phyloP scores from a whole-genome alignment of 2,888 invertebrate genomes.

The Eurytoma adleriae region DNA sequence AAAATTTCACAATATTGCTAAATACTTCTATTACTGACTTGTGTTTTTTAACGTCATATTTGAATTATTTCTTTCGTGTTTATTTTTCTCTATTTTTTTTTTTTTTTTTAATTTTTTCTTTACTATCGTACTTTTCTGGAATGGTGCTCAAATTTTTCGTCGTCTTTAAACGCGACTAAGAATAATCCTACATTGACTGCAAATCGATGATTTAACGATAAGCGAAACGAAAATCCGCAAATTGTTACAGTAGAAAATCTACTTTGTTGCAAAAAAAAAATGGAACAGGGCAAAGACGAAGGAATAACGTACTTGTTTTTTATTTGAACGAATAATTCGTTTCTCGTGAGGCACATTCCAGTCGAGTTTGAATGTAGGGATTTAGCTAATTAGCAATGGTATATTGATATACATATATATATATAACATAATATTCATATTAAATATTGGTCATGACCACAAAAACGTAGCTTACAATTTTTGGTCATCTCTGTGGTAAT shows the following conservation, averaged over 20 bases:
- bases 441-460: constrained; percentile 68
- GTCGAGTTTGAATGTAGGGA: constrained; percentile 71
- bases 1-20: constrained; percentile 56
- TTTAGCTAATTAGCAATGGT: constrained; percentile 71
- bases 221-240: constrained; percentile 24
- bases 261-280: constrained; percentile 22
- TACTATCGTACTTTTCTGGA: constrained; percentile 67
- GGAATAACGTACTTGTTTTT: constrained; percentile 39
- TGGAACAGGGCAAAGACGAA: constrained; percentile 31
- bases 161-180: constrained; percentile 38
- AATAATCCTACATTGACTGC: constrained; percentile 42
- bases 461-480: constrained; percentile 66
- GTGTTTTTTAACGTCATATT: constrained; percentile 62
- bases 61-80: constrained; percentile 55
- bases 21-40: constrained; percentile 58
- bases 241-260: constrained; percentile 36
- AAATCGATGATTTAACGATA: constrained; percentile 32
- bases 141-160: constrained; percentile 62
- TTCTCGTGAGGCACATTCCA: constrained; percentile 71
- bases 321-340: constrained; percentile 53
- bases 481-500: constrained; percentile 69
- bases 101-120: constrained; percentile 64
- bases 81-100: constrained; percentile 51
- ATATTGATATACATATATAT: constrained; percentile 67
- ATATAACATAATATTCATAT: constrained; percentile 64